A percentile compares a stretch with the other conserved stretches of the same genome.
Conservation (phyloP, 2,888 invertebrate genomes). For the Xestia ashworthii region DNA sequence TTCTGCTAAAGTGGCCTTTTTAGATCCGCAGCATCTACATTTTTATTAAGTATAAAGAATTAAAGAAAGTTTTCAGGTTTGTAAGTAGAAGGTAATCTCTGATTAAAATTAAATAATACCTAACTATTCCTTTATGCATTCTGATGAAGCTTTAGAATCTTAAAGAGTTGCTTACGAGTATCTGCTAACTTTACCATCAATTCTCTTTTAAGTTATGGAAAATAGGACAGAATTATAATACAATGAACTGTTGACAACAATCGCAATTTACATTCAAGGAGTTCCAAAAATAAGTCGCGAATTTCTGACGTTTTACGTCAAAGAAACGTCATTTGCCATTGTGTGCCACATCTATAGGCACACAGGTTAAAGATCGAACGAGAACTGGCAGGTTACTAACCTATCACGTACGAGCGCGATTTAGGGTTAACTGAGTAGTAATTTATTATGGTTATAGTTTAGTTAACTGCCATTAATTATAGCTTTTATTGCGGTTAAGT, state of each 20-base stretch:
- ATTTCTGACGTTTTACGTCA: constrained; percentile 17
- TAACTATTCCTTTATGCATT: too few species aligned
- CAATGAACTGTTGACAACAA: background rate
- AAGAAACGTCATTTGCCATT: constrained; percentile 42
- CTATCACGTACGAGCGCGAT: constrained; percentile 51
- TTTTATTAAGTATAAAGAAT: background rate
- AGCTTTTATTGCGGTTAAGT: constrained; percentile 23
- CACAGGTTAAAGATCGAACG: constrained; percentile 53
- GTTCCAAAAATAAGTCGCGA: background rate
- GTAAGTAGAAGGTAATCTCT: background rate
- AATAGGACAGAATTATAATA: background rate
- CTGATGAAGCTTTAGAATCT: background rate
- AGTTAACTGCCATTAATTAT: constrained; percentile 42
- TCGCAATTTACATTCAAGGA: constrained; percentile 2
- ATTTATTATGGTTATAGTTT: constrained; percentile 44
- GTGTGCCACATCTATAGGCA: constrained; percentile 28
- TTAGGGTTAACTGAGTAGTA: constrained; percentile 54
- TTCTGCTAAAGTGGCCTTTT: too few species aligned
- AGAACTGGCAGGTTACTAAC: constrained; percentile 40
- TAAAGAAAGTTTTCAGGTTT: background rate
- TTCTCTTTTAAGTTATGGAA: background rate
- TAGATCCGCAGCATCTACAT: too few species aligned
- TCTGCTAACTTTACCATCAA: background rate
- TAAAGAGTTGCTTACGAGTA: background rate
- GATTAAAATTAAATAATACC: background rate